Conservation (phyloP, 92 coral and sea anemone genomes). For the Palythoa heliodiscus region DNA sequence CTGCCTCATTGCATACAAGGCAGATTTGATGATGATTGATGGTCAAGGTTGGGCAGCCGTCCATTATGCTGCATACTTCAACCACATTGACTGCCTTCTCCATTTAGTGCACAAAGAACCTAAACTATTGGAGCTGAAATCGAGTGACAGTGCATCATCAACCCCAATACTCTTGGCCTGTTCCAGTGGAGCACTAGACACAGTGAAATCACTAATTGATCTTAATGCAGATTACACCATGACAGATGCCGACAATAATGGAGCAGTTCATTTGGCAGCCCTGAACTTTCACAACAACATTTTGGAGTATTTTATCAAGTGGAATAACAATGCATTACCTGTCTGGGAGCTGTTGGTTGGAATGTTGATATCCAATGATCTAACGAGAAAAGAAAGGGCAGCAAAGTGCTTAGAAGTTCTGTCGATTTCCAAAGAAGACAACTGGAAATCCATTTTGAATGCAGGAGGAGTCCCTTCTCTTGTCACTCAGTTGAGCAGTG, state of each 20-base stretch:
- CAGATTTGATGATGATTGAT: slow-evolving; percentile 88
- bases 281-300: slow-evolving; percentile 89
- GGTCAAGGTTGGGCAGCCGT: slow-evolving; percentile 92
- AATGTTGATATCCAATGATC: slow-evolving; percentile 83
- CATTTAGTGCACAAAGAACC: slow-evolving; percentile 84
- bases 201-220: slow-evolving; percentile 81
- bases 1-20: slow-evolving; percentile 93
- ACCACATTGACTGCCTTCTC: slow-evolving; percentile 90
- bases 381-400: slow-evolving; percentile 75
- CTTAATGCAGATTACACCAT: slow-evolving; percentile 67
- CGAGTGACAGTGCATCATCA: slow-evolving; percentile 68
- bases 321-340: slow-evolving; percentile 75
- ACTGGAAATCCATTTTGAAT: slow-evolving; percentile 89
- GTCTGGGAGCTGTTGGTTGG: slow-evolving; percentile 93
- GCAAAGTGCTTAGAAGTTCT: slow-evolving; percentile 90
- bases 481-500: slow-evolving; percentile 71
- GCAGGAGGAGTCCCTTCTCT: slow-evolving; percentile 92
- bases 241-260: slow-evolving; percentile 70
- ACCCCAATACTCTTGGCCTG: slow-evolving; percentile 95
- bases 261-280: slow-evolving; percentile 84
- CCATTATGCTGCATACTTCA: slow-evolving; percentile 94
- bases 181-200: slow-evolving; percentile 94
- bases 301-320: slow-evolving; percentile 87
- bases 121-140: slow-evolving; percentile 78
- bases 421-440: slow-evolving; percentile 79